Base-by-base conservation (phyloP, 2,113 vertebrate genomes). In the Hyla sarda region DNA sequence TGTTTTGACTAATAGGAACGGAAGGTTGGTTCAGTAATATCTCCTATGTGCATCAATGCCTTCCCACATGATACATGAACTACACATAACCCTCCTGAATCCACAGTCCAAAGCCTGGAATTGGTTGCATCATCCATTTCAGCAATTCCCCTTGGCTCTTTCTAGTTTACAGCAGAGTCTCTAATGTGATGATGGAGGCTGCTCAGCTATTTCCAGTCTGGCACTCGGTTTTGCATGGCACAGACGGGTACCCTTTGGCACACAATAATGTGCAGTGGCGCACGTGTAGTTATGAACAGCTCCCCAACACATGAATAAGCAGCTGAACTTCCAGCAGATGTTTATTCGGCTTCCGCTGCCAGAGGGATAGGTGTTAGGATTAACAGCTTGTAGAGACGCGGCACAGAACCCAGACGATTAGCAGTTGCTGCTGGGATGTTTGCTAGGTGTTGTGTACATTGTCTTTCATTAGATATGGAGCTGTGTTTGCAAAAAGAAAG, bases 321-420 rank as follows among this genome's bases (percentile, higher is more conserved):
- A 60, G 54, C 78, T 81, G 30, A 81, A 25, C 78, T 60, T 81
- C 56, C 54, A 60, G 32, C 78, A 81, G 56, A 81, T 81, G 78
- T 81, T 81, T 45, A 19, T 60, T 60, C n/a, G 34, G 34, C 78
- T 81, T 58, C 23, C 14, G 54, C 32, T 62, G 78, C 54, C 78
- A 81, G n/a, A 81, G 56, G 56, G 32, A 81, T 14, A 81, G 78
- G 78, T 81, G 78, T 62, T 81, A 60, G 58, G 78, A 60, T 45
- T 60, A 81, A 62, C 78, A 45, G 78, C 54, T 45, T 62, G 78
- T 47, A 25, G 34, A 28, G 19, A 32, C 52, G 34, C 19, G 17
- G 54, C 28, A 41, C 32, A 34, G 19, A 41, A 54, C 54, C 58
- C 56, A 14, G 32, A 19, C 19, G 23, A 81, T 81, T 81, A 81